A percentile compares a stretch with the other conserved stretches of the same genome.
These are phyloP conservation scores for Stenichneumon culpator DNA, from an alignment of 2,888 invertebrate genomes.

Conservation along the genomic window DNA sequence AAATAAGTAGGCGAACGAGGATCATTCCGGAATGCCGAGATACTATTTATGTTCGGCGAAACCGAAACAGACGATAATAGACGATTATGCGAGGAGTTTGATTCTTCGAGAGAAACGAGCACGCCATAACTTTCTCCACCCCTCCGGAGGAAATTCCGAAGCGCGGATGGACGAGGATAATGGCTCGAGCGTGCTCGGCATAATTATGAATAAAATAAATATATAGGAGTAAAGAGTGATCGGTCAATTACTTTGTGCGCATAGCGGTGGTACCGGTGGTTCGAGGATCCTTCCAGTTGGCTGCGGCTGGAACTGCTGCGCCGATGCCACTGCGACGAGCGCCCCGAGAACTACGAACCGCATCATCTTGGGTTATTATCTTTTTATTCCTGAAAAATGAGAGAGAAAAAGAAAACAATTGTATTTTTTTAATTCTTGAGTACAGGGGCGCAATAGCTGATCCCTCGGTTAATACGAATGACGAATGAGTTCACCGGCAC, in stretches of 20 bases:
- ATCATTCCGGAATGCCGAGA: constrained; percentile 40
- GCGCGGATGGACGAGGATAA: background rate
- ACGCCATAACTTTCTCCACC: constrained; percentile 7
- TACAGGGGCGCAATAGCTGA: too few species aligned
- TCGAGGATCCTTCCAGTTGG: constrained; percentile 92
- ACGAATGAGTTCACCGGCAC: too few species aligned
- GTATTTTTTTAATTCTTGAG: background rate
- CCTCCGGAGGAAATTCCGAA: background rate
- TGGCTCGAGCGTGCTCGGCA: background rate
- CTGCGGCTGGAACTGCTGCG: constrained; percentile 88
- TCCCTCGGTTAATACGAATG: too few species aligned
- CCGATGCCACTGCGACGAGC: constrained; percentile 85
- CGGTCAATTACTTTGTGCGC: constrained; percentile 89
- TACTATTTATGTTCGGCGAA: background rate
- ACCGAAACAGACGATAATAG: constrained; percentile 32
- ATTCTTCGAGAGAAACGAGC: background rate
- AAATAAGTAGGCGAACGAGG: constrained; percentile 43
- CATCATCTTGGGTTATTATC: constrained; percentile 75
- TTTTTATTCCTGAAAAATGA: background rate
- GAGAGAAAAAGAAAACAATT: background rate
- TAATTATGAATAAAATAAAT: constrained; percentile 1
- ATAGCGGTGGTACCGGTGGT: constrained; percentile 91
- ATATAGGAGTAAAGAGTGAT: constrained; percentile 1
- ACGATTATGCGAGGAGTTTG: background rate
- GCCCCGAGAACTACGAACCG: constrained; percentile 79